Evolutionary conservation across 2,113 vertebrate species (phyloP).

Genomic region (Lamprotornis superbus): DNA sequence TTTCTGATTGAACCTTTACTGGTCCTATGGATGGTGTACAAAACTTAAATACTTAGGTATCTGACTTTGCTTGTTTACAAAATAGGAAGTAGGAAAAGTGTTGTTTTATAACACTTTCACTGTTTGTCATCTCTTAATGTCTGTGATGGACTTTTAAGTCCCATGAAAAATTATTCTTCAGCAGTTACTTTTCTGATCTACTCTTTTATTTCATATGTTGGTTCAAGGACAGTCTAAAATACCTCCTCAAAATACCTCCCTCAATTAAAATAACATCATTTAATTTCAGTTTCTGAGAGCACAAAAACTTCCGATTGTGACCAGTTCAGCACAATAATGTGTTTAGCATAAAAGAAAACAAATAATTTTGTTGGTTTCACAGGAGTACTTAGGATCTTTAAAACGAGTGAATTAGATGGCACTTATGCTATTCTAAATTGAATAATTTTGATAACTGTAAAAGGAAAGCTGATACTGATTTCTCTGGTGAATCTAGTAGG

Average conservation of each 20-base stretch:
- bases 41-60: background rate
- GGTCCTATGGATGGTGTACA: background rate
- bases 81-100: background rate
- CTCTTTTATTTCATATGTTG: background rate
- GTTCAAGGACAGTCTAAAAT: background rate
- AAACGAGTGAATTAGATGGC: background rate
- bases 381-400: background rate
- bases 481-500: background rate
- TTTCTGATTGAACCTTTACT: background rate
- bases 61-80: background rate
- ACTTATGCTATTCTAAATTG: background rate
- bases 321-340: background rate
- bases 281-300: background rate
- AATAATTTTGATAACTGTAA: background rate
- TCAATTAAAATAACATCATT: background rate
- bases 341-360: background rate
- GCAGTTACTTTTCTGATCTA: background rate
- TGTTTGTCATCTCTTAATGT: background rate
- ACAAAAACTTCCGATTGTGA: fast-evolving
- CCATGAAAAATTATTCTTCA: background rate
- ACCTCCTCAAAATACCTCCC: background rate
- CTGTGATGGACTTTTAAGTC: background rate
- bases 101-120: background rate
- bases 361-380: background rate
- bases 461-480: background rate